Conservation (phyloP, 2,113 vertebrate genomes). For the Rousettus leschenaultii region DNA sequence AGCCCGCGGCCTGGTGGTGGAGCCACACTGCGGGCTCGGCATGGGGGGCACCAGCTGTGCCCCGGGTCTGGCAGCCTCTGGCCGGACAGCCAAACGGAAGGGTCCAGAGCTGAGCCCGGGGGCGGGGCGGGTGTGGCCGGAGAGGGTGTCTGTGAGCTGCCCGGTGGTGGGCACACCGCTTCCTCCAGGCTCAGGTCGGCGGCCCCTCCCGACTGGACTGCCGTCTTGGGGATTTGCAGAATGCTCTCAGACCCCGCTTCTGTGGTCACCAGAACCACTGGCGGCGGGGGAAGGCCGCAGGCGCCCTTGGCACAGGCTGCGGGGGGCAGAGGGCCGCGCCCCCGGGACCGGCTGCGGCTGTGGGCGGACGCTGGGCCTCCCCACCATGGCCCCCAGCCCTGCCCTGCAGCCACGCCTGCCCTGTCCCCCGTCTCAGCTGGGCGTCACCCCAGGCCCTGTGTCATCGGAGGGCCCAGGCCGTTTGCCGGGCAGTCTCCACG, state of each 20-base stretch:
- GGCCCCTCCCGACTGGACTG: neutral
- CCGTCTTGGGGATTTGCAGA: too few relatives aligned
- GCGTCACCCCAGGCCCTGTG: neutral
- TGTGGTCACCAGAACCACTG: neutral
- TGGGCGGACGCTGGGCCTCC: neutral
- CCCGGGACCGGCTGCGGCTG: neutral
- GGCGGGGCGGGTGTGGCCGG: too few relatives aligned
- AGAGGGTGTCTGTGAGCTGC: neutral
- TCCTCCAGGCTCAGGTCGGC: neutral
- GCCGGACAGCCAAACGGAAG: neutral
- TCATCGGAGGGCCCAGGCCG: neutral
- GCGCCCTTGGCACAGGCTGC: neutral
- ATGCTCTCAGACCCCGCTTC: neutral
- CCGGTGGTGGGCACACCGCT: neutral
- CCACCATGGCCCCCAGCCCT: too few relatives aligned
- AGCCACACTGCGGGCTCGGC: too few relatives aligned
- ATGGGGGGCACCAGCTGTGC: neutral
- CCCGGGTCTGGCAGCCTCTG: neutral
- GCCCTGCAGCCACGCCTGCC: neutral
- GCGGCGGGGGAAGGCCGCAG: rapidly evolving
- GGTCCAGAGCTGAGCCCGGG: neutral
- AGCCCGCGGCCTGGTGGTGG: neutral
- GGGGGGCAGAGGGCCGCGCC: neutral
- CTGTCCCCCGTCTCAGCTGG: neutral
- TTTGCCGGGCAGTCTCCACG: neutral